Conservation (phyloP, 2,113 vertebrate species). For the Piaya cayana region DNA sequence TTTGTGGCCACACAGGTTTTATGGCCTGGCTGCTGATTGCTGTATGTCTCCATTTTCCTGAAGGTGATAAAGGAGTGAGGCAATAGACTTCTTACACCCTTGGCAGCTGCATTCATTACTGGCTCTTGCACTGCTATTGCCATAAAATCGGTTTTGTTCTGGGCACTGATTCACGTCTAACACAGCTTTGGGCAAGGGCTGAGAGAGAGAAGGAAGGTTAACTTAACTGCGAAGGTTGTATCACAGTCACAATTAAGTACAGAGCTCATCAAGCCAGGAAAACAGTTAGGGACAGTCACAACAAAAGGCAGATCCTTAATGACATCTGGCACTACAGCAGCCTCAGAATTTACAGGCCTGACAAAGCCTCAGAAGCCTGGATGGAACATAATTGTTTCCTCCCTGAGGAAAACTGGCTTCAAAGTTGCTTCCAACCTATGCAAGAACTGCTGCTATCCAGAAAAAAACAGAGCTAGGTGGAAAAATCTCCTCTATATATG, state of each 20-base stretch:
- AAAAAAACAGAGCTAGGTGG: not conserved
- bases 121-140: conserved; percentile 79
- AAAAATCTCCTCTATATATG: rapidly evolving
- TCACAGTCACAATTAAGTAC: not conserved
- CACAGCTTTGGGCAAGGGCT: conserved; percentile 83
- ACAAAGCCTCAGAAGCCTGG: not conserved
- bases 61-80: conserved; percentile 79
- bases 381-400: not conserved
- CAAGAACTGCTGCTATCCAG: not conserved
- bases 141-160: conserved; percentile 81
- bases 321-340: not conserved
- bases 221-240: not conserved
- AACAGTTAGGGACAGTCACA: not conserved
- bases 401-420: not conserved
- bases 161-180: conserved; percentile 78
- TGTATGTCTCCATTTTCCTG: not conserved
- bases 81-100: conserved; percentile 68
- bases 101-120: conserved; percentile 80
- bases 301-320: not conserved
- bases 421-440: not conserved
- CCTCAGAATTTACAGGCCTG: not conserved
- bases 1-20: not conserved
- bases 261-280: not conserved
- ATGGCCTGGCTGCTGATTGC: not conserved
- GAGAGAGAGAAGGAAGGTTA: conserved; percentile 77